phyloP scores from a whole-genome alignment of 2,113 vertebrate species.

The Pogona vitticeps region DNA sequence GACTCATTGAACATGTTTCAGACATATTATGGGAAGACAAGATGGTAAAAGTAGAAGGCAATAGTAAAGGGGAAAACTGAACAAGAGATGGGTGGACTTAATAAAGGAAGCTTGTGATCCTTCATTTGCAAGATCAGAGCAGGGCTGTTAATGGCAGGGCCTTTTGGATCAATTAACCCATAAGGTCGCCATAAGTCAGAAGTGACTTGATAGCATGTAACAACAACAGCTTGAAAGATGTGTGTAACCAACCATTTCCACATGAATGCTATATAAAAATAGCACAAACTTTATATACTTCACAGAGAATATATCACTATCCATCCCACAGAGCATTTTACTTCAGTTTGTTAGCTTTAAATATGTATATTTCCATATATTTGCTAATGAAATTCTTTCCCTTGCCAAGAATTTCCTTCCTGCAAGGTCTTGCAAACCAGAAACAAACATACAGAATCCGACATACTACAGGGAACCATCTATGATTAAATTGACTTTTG shows the following conservation, averaged over 20 bases:
- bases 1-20: no score
- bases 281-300: background rate
- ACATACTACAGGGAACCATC: slow-evolving; percentile 54
- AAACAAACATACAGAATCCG: slow-evolving; percentile 55
- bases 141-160: no score
- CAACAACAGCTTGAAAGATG: no score
- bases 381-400: background rate
- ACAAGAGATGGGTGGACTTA: no score
- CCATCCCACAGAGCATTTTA: slow-evolving; percentile 5
- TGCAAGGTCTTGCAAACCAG: slow-evolving; percentile 61
- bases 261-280: background rate
- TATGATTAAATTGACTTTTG: slow-evolving; percentile 68
- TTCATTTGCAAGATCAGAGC: no score
- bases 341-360: slow-evolving; percentile 32
- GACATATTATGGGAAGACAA: no score
- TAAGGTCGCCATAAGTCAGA: no score
- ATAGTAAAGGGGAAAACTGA: no score
- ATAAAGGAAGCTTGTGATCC: no score
- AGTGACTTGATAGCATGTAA: no score
- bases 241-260: background rate
- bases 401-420: slow-evolving; percentile 55
- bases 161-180: no score
- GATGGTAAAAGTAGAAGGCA: no score
- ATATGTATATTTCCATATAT: slow-evolving; percentile 25
- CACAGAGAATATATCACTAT: slow-evolving; percentile 8